A percentile compares a stretch with the other conserved stretches of the same genome.
These are phyloP conservation scores for Cirrhinus mrigala DNA, from an alignment of 2,797 vertebrate genomes.

Conservation along the genomic window DNA sequence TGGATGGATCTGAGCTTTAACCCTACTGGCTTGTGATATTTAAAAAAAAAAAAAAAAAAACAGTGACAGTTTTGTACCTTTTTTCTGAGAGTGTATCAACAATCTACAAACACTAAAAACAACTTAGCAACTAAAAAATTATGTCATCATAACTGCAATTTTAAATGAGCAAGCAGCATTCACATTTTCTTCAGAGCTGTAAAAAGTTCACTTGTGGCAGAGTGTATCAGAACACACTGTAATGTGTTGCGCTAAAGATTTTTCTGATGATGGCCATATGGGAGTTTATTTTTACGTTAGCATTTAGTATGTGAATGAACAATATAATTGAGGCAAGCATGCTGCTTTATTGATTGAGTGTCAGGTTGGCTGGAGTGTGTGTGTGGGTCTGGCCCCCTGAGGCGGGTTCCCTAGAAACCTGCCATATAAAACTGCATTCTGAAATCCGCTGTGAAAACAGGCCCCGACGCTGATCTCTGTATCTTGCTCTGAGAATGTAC, in stretches of 20 bases:
- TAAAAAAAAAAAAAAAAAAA: no score
- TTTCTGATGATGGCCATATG: neutral
- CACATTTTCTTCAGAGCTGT: neutral
- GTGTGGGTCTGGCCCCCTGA: neutral
- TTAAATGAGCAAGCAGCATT: neutral
- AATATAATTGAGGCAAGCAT: neutral
- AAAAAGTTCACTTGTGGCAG: neutral
- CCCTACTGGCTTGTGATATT: no score
- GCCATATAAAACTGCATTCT: slow-evolving; percentile 15
- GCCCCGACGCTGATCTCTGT: neutral
- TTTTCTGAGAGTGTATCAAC: no score
- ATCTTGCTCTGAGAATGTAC: slow-evolving; percentile 15
- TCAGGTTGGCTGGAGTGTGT: neutral
- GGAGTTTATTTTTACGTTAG: neutral
- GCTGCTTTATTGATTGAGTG: slow-evolving; percentile 10
- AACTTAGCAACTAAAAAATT: neutral
- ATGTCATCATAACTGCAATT: neutral
- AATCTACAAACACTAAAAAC: neutral
- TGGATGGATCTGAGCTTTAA: no score
- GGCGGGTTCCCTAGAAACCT: slow-evolving; percentile 11
- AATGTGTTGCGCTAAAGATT: neutral
- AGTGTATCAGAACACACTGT: neutral
- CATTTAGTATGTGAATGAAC: neutral
- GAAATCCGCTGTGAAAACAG: slow-evolving; percentile 7
- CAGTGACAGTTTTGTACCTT: no score